Evolutionary conservation across 2,888 invertebrate species (phyloP), one percentile per base, ranked within the genome.

Genomic region (Cremastobaeus sp.): DNA sequence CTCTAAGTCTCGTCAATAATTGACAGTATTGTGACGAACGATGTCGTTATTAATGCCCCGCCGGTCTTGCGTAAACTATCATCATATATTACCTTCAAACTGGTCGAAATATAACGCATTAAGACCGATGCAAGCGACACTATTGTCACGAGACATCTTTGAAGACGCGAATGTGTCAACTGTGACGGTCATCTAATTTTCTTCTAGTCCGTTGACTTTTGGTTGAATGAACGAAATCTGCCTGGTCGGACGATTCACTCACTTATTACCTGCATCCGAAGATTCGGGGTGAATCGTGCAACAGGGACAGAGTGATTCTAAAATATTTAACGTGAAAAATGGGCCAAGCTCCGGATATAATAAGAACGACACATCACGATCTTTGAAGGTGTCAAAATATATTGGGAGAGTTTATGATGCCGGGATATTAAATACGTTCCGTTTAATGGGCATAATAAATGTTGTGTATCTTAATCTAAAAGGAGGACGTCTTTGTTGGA

Each of bases 141-240:
- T 12, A 64, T 64, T 64, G 64, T 64, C 45, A 17, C 18, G 11
- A 32, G 12, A 52, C 52, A 52, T 52, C 43, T 64, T 3, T 28
- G 25, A 50, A 17, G 45, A 57, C 35, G 11, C 18, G 41, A 28
- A 28, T 41, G 41, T 41, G 20, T 39, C 39, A 37, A 39, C 45
- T 15, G 20, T 25, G 43, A 43, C 21, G 32, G 30, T 34, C 20
- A 32, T 45, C 20, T 3, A 14, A 34, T 48, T 54, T 39, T 41
- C 18, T 62, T 62, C 39, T 62, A 34, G 50, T 30, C 62, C 50
- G 39, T 39, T 62, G 50, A 62, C 50, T 62, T 21, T 39, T 21
- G 34, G 41, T 41, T 62, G 62, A 62, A 62, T 48, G 50, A 39
- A 62, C 62, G 37, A 60, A 62, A 62, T 43, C 20, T 50, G n/a